These are phyloP conservation scores for Ptychobarbus kaznakovi DNA, from an alignment of 2,797 vertebrate genomes.

Conservation along the genomic window DNA sequence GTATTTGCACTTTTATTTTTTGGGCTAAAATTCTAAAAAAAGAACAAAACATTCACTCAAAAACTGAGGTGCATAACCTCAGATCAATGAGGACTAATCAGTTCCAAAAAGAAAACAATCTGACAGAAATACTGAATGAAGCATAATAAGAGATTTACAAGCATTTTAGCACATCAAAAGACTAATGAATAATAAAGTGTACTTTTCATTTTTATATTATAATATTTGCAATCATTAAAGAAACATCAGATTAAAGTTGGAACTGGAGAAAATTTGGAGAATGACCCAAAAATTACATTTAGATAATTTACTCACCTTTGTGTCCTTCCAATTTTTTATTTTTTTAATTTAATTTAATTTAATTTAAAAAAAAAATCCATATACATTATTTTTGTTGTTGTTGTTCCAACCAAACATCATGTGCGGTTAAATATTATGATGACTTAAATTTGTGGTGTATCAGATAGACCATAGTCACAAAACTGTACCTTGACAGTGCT, in stretches of 20 bases:
- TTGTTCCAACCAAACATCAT: neutral
- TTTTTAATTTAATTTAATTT: neutral
- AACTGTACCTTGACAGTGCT: neutral
- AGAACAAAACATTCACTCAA: neutral
- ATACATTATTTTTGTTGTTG: neutral
- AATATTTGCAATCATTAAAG: neutral
- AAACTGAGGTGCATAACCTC: no score
- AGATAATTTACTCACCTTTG: neutral
- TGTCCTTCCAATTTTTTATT: neutral
- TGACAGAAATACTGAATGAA: neutral
- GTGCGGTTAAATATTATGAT: neutral
- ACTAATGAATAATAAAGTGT: neutral
- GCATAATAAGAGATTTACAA: neutral
- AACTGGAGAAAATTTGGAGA: neutral
- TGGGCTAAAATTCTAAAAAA: neutral
- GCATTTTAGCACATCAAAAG: neutral
- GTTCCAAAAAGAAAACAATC: neutral
- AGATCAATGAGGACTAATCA: no score
- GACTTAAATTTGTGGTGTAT: neutral
- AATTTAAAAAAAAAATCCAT: no score
- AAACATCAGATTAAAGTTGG: neutral
- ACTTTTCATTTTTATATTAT: neutral
- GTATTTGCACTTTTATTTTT: neutral
- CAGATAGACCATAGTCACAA: neutral
- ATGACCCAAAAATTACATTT: neutral